phyloP scores from a whole-genome alignment of 2,888 invertebrate species.

The Mythimna ferrago region DNA sequence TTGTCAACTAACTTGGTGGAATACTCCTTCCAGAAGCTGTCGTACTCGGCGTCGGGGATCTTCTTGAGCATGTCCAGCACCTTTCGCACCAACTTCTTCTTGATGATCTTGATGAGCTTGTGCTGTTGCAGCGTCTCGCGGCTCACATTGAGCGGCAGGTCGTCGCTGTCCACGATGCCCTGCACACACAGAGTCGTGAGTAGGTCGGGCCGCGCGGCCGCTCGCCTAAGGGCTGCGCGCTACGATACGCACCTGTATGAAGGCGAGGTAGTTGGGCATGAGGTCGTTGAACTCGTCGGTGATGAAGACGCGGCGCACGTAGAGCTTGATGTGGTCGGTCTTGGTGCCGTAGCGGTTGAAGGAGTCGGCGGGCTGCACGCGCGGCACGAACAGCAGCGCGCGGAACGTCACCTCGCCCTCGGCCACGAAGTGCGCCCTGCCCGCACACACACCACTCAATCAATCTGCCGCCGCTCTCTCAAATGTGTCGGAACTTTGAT shows the following conservation, averaged over 20 bases:
- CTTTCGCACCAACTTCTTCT: slow-evolving; percentile 99
- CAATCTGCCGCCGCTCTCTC: too few species aligned
- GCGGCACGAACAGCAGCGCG: slow-evolving; percentile 98
- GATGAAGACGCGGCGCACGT: slow-evolving; percentile 99
- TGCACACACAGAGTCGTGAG: slow-evolving; percentile 46
- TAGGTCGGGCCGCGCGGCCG: too few species aligned
- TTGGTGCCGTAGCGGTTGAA: slow-evolving; percentile 99
- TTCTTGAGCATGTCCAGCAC: slow-evolving; percentile 99
- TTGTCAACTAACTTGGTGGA: slow-evolving; percentile 95
- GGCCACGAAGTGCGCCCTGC: slow-evolving; percentile 97
- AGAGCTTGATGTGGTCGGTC: slow-evolving; percentile 98
- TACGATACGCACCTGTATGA: slow-evolving; percentile 91
- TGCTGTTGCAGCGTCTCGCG: slow-evolving; percentile 99
- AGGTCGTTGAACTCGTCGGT: slow-evolving; percentile 99
- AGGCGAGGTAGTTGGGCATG: slow-evolving; percentile 99
- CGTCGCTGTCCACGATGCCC: slow-evolving; percentile 99
- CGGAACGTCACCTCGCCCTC: slow-evolving; percentile 99
- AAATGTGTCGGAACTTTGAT: too few species aligned
- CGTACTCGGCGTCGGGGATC: slow-evolving; percentile 96
- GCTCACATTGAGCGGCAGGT: slow-evolving; percentile 99
- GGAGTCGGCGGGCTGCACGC: slow-evolving; percentile 96
- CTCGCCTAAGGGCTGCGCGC: too few species aligned
- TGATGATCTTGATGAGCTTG: slow-evolving; percentile 99
- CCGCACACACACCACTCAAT: background rate
- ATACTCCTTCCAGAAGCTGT: slow-evolving; percentile 99